phyloP scores from a whole-genome alignment of 2,888 invertebrate genomes.

The Steinernema hermaphroditum region DNA sequence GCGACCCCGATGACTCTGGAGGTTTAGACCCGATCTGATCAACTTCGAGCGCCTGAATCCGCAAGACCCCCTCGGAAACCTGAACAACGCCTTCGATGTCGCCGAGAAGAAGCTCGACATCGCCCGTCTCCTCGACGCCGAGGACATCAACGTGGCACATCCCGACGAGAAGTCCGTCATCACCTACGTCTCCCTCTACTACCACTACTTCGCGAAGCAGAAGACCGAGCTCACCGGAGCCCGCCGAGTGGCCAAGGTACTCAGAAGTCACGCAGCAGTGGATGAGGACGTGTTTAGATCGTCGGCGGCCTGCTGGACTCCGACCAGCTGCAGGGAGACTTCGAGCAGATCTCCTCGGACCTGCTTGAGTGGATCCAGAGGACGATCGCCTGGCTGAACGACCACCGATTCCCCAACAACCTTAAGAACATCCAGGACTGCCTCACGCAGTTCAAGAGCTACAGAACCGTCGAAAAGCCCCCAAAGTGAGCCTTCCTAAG shows the following conservation, averaged over 20 bases:
- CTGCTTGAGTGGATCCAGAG: slow-evolving; percentile 89
- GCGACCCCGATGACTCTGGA: neutral
- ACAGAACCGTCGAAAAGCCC: slow-evolving; percentile 94
- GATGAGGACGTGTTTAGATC: slow-evolving; percentile 78
- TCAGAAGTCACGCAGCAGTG: no score
- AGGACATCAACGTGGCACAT: slow-evolving; percentile 89
- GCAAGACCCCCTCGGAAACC: slow-evolving; percentile 85
- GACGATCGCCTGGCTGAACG: slow-evolving; percentile 81
- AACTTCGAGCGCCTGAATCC: slow-evolving; percentile 75
- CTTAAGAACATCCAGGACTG: slow-evolving; percentile 90
- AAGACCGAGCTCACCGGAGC: slow-evolving; percentile 98
- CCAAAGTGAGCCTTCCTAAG: slow-evolving; percentile 80
- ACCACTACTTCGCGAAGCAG: slow-evolving; percentile 98
- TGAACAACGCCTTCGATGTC: slow-evolving; percentile 95
- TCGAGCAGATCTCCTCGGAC: slow-evolving; percentile 81
- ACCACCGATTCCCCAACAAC: slow-evolving; percentile 87
- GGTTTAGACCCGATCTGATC: slow-evolving; percentile 83
- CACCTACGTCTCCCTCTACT: slow-evolving; percentile 97
- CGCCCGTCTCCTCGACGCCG: slow-evolving; percentile 85
- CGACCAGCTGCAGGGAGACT: slow-evolving; percentile 86
- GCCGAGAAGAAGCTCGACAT: slow-evolving; percentile 91
- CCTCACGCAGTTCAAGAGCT: slow-evolving; percentile 86
- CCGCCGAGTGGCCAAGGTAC: slow-evolving; percentile 92
- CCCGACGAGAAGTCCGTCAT: slow-evolving; percentile 98
- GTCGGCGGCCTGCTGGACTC: slow-evolving; percentile 93